These are phyloP conservation scores for Pandemis corylana DNA, from an alignment of 2,888 invertebrate species.

Conservation along the genomic window DNA sequence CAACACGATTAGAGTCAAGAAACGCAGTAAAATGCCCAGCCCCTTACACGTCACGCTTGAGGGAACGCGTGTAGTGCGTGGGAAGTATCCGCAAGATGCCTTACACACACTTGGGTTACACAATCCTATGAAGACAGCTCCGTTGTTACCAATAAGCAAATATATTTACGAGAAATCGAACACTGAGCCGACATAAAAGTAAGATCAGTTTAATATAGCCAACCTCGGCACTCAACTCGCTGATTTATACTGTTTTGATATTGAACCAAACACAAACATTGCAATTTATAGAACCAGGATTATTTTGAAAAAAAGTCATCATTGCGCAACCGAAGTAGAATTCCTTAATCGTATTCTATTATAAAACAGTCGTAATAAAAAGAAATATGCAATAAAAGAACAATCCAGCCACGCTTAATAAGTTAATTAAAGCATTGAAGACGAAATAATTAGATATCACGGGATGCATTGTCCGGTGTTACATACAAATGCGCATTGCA, in stretches of 20 bases:
- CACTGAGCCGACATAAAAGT: constrained; percentile 9
- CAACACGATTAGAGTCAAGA: constrained; percentile 68
- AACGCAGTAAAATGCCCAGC: constrained; percentile 75
- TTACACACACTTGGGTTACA: constrained; percentile 80
- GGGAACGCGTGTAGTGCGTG: constrained; percentile 76
- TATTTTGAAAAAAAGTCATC: constrained; percentile 11
- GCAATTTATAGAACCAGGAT: constrained; percentile 14
- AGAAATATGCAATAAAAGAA: constrained; percentile 28
- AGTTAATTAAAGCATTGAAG: constrained; percentile 40
- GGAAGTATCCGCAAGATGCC: constrained; percentile 71
- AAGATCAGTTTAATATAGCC: constrained; percentile 12
- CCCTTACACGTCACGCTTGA: constrained; percentile 78
- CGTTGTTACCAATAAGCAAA: constrained; percentile 54
- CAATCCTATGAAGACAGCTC: constrained; percentile 76
- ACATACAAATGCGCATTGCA: constrained; percentile 51
- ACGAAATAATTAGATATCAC: constrained; percentile 52
- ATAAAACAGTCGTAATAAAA: constrained; percentile 33
- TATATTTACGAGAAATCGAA: constrained; percentile 32
- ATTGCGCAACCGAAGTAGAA: constrained; percentile 26
- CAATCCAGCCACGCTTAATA: constrained; percentile 33
- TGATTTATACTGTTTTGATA: constrained; percentile 23
- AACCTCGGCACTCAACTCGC: constrained; percentile 5
- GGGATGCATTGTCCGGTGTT: constrained; percentile 54
- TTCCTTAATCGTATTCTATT: constrained; percentile 23
- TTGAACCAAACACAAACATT: constrained; percentile 3